Conservation (phyloP, 2,113 vertebrate species). For the Gorsachius goisagi region DNA sequence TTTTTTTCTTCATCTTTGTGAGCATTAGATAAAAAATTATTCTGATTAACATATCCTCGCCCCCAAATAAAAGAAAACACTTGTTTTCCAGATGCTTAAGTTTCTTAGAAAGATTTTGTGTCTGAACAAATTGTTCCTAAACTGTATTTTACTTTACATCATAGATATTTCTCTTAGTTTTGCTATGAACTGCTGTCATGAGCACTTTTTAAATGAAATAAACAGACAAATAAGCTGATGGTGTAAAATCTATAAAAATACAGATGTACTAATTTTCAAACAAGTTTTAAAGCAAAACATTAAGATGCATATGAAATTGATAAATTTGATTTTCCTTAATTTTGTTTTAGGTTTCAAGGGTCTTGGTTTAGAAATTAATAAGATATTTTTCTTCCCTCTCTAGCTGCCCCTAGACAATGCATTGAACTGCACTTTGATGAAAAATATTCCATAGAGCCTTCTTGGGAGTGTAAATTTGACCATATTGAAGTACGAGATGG, state of each 20-base stretch:
- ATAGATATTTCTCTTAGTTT: not conserved
- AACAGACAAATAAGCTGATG: not conserved
- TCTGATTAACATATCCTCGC: not conserved
- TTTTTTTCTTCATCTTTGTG: not conserved
- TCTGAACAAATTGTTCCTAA: not conserved
- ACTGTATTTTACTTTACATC: not conserved
- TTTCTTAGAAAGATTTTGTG: not conserved
- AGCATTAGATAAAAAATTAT: not conserved
- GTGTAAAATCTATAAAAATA: not conserved
- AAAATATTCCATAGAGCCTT: constrained; percentile 97
- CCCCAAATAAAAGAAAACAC: not conserved
- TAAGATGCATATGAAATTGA: not conserved
- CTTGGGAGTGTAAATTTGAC: constrained; percentile 99
- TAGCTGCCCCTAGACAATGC: constrained; percentile 96
- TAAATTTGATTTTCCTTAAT: not conserved
- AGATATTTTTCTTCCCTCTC: constrained; percentile 26
- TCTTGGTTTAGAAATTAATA: not conserved
- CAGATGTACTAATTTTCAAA: not conserved
- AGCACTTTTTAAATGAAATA: not conserved
- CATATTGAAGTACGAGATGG: constrained; percentile 98
- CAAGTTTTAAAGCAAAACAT: not conserved
- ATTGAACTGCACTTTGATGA: constrained; percentile 98
- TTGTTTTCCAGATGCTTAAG: not conserved
- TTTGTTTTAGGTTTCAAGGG: not conserved
- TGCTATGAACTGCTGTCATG: not conserved